Conservation (phyloP, 2,797 vertebrate genomes). For the Chaetodon trifasciatus region DNA sequence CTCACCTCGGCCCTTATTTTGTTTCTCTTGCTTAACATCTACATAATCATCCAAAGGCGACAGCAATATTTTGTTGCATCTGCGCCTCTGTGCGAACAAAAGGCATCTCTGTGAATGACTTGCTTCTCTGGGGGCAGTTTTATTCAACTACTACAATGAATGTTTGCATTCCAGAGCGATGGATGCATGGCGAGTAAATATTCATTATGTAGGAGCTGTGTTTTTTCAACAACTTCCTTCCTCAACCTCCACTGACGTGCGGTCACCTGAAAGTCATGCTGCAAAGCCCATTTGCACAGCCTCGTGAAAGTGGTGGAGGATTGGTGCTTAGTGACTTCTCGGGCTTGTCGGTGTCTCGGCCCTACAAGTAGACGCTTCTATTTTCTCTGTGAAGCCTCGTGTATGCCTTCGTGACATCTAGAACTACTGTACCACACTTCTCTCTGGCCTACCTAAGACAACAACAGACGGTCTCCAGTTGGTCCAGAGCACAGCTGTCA, state of each 20-base stretch:
- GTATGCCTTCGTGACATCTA: too few species aligned
- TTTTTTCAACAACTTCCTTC: accelerated
- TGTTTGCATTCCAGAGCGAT: neutral
- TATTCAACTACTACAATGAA: neutral
- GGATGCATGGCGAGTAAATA: accelerated
- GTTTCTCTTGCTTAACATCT: constrained; percentile 8
- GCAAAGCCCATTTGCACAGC: too few species aligned
- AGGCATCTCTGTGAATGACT: neutral
- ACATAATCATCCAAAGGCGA: constrained; percentile 19
- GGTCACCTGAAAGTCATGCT: too few species aligned
- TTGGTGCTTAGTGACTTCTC: too few species aligned
- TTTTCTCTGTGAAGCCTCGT: too few species aligned
- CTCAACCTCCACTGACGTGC: neutral
- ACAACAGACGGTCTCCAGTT: too few species aligned
- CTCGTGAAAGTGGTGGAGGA: too few species aligned
- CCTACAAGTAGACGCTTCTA: too few species aligned
- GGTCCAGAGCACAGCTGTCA: too few species aligned
- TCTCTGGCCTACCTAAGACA: too few species aligned
- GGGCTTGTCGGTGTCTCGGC: too few species aligned
- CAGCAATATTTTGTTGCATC: constrained; percentile 12
- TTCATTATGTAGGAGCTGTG: neutral
- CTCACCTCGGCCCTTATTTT: constrained; percentile 21
- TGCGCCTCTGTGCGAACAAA: neutral
- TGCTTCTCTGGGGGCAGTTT: neutral
- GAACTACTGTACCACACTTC: too few species aligned